Evolutionary conservation across 2,888 invertebrate species (phyloP), one percentile per base, ranked within the genome.

Genomic region (Seira sanloemensis): DNA sequence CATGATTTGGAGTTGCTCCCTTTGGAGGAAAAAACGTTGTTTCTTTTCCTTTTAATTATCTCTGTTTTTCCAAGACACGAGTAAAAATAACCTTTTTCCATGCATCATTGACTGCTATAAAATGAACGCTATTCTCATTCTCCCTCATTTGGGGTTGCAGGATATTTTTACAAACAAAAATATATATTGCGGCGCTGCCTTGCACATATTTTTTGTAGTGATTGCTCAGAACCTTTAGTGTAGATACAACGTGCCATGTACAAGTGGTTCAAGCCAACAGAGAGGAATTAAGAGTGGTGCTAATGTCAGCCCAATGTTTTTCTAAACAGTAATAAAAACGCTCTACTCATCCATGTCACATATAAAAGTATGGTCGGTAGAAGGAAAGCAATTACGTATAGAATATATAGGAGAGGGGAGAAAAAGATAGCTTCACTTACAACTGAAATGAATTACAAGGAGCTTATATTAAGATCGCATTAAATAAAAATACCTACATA

Each of bases 281-380:
- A 77, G 82, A 77, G 82, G 68, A 72, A 77, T 77, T 83, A 73
- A 77, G 82, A 72, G 72, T 54, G 76, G 81, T 71, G 72, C 76
- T 81, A 76, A 81, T 81, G 77, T 77, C 77, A 83, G 71, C 9
- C 58, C 77, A 66, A 83, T 83, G 82, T 83, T 77, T 83, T 77
- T 81, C 77, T 83, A 83, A 83, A 83, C 82, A 83, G 82, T 73
- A 77, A 83, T 83, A 83, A 83, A 83, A 77, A 73, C 67, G 54
- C 67, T 77, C 77, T 83, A 83, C 82, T 83, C 68, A 83, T 77
- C 77, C 82, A 68, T 83, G 77, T 83, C 82, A 72, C 77, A 77
- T 77, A 67, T 21, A 80, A 67, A 69, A 18, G 37, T 1, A 26
- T 7, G n/a, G 71, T 18, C 21, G 5, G 67, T 37, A 21, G 19